Evolutionary conservation across 2,797 vertebrate species (phyloP).

Genomic region (Acrossocheilus wenchowensis): DNA sequence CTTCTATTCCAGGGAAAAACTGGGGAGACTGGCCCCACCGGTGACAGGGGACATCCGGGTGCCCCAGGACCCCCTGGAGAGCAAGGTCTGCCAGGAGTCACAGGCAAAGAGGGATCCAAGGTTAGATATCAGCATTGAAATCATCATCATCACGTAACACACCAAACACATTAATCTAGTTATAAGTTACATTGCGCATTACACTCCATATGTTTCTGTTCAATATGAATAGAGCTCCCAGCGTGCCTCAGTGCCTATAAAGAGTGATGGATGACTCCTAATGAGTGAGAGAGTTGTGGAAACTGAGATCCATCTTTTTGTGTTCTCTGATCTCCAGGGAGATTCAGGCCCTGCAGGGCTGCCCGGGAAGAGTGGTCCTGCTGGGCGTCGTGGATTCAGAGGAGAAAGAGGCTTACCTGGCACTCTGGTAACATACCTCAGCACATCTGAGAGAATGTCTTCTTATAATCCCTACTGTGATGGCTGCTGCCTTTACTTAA

Average conservation of each 20-base stretch:
- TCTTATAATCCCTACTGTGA: neutral
- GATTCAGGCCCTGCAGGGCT: conserved; percentile 86
- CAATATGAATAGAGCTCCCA: conserved; percentile 67
- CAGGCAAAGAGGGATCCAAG: conserved; percentile 91
- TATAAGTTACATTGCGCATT: conserved; percentile 33
- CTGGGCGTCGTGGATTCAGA: conserved; percentile 85
- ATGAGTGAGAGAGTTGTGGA: conserved; percentile 63
- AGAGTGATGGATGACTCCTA: conserved; percentile 68
- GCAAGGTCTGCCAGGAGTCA: conserved; percentile 88
- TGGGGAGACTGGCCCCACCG: conserved; percentile 88
- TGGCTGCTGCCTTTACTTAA: conserved; percentile 9
- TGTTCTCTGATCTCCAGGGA: conserved; percentile 79
- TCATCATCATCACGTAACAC: conserved; percentile 55
- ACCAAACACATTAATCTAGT: conserved; percentile 23
- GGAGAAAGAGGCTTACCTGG: conserved; percentile 85
- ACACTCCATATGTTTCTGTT: conserved; percentile 56
- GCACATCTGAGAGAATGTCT: conserved; percentile 18
- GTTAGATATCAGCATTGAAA: conserved; percentile 70
- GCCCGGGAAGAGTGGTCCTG: conserved; percentile 85
- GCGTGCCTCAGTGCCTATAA: conserved; percentile 58
- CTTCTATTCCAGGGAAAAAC: conserved; percentile 82
- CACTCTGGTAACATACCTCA: conserved; percentile 75
- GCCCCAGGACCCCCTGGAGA: conserved; percentile 92
- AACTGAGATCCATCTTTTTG: conserved; percentile 59
- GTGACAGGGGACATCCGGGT: conserved; percentile 92